phyloP scores from a whole-genome alignment of 2,113 vertebrate species.

The Tyto alba region DNA sequence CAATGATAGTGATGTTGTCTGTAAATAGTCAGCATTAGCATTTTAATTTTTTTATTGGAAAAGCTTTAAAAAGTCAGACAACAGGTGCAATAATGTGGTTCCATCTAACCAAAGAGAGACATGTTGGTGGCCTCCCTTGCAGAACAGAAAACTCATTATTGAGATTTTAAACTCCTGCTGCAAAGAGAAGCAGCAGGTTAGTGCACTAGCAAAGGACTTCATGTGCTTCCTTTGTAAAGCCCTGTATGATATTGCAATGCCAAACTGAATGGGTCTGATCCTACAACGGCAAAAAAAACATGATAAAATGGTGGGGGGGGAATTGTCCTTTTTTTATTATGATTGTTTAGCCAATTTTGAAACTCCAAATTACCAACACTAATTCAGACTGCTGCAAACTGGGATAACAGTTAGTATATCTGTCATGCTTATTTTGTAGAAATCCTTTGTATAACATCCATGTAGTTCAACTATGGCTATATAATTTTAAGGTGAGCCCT shows the following conservation, averaged over 20 bases:
- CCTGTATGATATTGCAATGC: background rate
- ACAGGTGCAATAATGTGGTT: background rate
- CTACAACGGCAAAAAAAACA: background rate
- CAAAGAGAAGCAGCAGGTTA: background rate
- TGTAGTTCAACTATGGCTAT: background rate
- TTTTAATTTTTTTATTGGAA: background rate
- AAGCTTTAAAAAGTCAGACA: background rate
- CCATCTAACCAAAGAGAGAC: background rate
- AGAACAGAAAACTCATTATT: background rate
- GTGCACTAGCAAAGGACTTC: background rate
- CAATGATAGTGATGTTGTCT: background rate
- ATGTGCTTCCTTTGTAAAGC: background rate
- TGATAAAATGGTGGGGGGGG: background rate
- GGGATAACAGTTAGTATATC: background rate
- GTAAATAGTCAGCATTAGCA: background rate
- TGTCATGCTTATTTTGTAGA: background rate
- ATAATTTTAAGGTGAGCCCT: background rate
- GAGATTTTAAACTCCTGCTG: background rate
- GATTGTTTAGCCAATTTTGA: background rate
- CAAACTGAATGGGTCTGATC: background rate
- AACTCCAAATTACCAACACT: background rate
- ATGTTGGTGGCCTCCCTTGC: rapidly evolving
- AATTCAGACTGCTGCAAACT: background rate
- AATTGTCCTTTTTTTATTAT: background rate
- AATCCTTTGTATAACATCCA: background rate